Evolutionary conservation across 2,888 invertebrate species (phyloP).

Genomic region (Aelia acuminata): DNA sequence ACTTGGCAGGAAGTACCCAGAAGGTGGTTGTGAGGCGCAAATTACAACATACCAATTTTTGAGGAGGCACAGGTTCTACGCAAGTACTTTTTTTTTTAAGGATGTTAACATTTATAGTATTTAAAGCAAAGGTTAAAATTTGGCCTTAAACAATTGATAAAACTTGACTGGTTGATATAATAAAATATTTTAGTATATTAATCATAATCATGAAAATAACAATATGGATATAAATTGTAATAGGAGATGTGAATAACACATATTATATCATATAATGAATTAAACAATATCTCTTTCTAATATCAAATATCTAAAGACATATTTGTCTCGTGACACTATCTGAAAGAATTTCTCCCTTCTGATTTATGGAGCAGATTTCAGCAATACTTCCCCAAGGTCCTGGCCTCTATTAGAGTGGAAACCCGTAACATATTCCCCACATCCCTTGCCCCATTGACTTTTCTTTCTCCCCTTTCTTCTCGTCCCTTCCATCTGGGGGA

Average conservation of each 20-base stretch:
- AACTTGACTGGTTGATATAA: not conserved
- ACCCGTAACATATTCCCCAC: constrained; percentile 46
- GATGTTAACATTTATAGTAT: no score
- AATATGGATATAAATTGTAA: not conserved
- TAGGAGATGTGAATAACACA: not conserved
- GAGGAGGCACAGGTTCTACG: no score
- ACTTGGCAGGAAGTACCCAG: no score
- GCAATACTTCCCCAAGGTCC: constrained; percentile 23
- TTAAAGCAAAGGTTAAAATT: no score
- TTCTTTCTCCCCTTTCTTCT: constrained; percentile 15
- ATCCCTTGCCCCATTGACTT: constrained; percentile 49
- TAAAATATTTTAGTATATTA: not conserved
- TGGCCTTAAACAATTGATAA: no score
- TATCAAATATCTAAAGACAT: not conserved
- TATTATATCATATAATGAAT: not conserved
- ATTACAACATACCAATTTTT: no score
- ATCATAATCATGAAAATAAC: not conserved
- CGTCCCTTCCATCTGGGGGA: constrained; percentile 1
- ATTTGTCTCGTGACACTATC: not conserved
- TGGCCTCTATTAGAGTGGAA: constrained; percentile 29
- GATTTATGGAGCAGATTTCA: not conserved
- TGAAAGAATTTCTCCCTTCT: constrained; percentile 15
- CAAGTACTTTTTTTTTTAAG: not conserved
- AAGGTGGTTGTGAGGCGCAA: no score
- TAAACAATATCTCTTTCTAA: not conserved